These are phyloP conservation scores for Musca domestica DNA, from an alignment of 1,140 invertebrate species.

Conservation along the genomic window DNA sequence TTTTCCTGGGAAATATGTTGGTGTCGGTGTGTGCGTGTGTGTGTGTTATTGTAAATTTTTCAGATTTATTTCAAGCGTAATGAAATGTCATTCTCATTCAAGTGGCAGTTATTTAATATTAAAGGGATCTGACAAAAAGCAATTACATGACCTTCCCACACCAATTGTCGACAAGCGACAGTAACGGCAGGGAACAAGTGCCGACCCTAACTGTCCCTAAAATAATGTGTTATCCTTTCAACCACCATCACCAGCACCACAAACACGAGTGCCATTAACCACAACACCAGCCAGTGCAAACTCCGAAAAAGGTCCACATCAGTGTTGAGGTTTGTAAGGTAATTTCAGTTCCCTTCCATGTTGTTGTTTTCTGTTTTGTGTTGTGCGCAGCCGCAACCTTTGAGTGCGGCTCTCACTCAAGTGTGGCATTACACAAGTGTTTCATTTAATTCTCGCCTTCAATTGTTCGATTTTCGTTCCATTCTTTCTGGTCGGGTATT, in stretches of 20 bases:
- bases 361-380: not conserved
- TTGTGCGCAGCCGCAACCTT: slow-evolving; percentile 15
- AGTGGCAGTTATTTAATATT: no score
- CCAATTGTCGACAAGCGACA: no score
- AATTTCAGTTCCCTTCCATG: not conserved
- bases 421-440: slow-evolving; percentile 19
- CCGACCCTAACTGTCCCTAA: not conserved
- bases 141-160: no score
- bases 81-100: no score
- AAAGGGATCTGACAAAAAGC: no score
- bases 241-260: not conserved
- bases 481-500: not conserved
- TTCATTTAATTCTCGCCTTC: not conserved
- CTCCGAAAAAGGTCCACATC: not conserved
- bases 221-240: no score
- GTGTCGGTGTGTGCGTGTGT: no score
- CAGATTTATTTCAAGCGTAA: no score
- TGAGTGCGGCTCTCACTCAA: slow-evolving; percentile 2
- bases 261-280: not conserved
- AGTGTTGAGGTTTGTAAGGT: not conserved
- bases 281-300: not conserved
- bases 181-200: not conserved
- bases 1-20: slow-evolving; percentile 12
- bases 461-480: no score
- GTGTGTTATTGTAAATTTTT: no score